Percentiles rank a stretch among this genome's conserved stretches.
phyloP scores from a whole-genome alignment of 2,888 invertebrate species.

The Chorisops tibialis region DNA sequence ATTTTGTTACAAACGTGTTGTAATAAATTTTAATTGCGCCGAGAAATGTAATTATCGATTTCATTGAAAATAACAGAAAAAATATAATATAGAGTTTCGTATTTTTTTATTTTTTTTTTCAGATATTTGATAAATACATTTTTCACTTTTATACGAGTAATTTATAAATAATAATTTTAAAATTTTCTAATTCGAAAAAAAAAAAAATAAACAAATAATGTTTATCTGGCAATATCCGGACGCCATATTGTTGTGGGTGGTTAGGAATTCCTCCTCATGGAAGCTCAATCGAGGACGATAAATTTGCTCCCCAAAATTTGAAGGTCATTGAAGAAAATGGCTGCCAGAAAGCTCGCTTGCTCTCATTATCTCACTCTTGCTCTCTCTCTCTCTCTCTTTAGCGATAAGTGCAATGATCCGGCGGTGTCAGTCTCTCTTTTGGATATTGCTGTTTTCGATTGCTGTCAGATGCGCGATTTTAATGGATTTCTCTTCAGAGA shows the following conservation, averaged over 20 bases:
- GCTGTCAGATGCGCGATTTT: neutral
- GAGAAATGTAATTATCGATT: too few relatives aligned
- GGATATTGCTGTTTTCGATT: neutral
- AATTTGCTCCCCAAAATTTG: slow-evolving; percentile 19
- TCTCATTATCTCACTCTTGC: slow-evolving; percentile 3
- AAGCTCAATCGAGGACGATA: neutral
- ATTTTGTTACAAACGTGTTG: too few relatives aligned
- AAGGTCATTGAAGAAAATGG: slow-evolving; percentile 33
- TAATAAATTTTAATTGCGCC: too few relatives aligned
- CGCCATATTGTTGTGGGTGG: slow-evolving; percentile 2
- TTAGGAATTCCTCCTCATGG: slow-evolving; percentile 1
- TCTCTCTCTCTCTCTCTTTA: neutral
- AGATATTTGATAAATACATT: too few relatives aligned
- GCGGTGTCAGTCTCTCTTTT: neutral
- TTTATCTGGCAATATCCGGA: neutral
- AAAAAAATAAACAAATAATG: too few relatives aligned
- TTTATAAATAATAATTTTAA: too few relatives aligned
- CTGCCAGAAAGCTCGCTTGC: slow-evolving; percentile 29
- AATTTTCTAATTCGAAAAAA: too few relatives aligned
- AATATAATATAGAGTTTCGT: too few relatives aligned
- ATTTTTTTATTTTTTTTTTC: too few relatives aligned
- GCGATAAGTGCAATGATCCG: too few relatives aligned
- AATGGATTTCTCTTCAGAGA: neutral
- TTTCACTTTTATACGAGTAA: too few relatives aligned
- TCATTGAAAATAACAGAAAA: too few relatives aligned